Conservation (phyloP, 2,888 invertebrate genomes). For the Meliscaeva auricollis region DNA sequence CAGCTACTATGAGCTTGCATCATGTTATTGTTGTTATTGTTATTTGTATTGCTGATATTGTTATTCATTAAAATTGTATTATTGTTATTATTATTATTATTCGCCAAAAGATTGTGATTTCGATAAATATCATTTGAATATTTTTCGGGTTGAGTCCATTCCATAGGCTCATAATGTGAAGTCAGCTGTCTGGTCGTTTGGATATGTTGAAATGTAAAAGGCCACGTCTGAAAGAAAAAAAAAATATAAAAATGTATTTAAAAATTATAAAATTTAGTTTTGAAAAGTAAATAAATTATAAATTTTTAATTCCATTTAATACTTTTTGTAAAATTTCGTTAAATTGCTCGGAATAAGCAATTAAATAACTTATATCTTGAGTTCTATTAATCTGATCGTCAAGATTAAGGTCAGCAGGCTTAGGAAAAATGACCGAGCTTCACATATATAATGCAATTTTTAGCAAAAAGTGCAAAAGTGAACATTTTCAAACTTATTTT, state of each 20-base stretch:
- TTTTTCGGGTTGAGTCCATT: slow-evolving; percentile 68
- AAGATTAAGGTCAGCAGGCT: no score
- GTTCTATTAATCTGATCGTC: no score
- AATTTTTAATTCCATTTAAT: no score
- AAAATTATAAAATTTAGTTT: no score
- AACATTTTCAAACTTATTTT: no score
- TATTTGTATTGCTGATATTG: slow-evolving; percentile 37
- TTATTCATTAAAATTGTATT: slow-evolving; percentile 49
- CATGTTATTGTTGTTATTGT: slow-evolving; percentile 11
- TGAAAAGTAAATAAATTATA: no score
- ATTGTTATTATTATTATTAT: slow-evolving; percentile 58
- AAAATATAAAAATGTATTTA: slow-evolving; percentile 7
- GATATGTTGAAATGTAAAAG: slow-evolving; percentile 89
- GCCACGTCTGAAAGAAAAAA: slow-evolving; percentile 89
- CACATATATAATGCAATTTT: no score
- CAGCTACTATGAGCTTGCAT: slow-evolving; percentile 64
- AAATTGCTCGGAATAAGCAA: no score
- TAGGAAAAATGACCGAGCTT: no score
- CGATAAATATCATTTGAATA: slow-evolving; percentile 63
- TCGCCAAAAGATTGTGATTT: slow-evolving; percentile 56
- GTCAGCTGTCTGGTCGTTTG: slow-evolving; percentile 64
- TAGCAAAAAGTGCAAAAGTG: no score
- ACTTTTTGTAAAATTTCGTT: no score
- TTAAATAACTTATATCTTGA: no score
- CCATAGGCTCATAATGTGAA: slow-evolving; percentile 59